Conservation (phyloP, 2,888 invertebrate species). For the Drosophila borborema region DNA sequence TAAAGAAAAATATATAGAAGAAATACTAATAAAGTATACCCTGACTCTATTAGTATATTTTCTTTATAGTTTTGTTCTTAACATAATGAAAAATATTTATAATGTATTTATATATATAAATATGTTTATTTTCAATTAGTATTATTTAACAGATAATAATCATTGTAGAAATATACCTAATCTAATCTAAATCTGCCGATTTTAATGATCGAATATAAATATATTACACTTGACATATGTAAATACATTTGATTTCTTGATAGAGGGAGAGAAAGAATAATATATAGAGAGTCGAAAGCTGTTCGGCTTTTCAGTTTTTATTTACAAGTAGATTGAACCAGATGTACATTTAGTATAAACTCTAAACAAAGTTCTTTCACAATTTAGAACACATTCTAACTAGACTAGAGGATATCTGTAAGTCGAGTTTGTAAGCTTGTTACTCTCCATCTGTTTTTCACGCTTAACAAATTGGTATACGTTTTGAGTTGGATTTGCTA, state of each 20-base stretch:
- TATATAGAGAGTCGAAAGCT: not conserved
- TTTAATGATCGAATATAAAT: too few relatives aligned
- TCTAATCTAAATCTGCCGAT: too few relatives aligned
- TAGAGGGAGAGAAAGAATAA: not conserved
- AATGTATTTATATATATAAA: not conserved
- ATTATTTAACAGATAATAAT: too few relatives aligned
- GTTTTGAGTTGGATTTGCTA: not conserved
- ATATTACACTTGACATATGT: too few relatives aligned
- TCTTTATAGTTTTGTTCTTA: too few relatives aligned
- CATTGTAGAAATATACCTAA: too few relatives aligned
- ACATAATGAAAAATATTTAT: too few relatives aligned
- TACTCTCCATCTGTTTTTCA: not conserved
- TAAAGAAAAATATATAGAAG: not conserved
- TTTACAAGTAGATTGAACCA: not conserved
- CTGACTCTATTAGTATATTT: too few relatives aligned
- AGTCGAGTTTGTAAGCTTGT: not conserved
- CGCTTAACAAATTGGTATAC: not conserved
- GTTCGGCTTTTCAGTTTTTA: not conserved
- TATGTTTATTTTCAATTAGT: too few relatives aligned
- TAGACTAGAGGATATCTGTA: not conserved
- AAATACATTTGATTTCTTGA: too few relatives aligned
- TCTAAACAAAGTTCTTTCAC: too few relatives aligned
- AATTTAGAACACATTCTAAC: not conserved
- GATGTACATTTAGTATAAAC: too few relatives aligned
- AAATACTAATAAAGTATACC: not conserved